Evolutionary conservation across 2,113 vertebrate species (phyloP).

Genomic region (Hylia prasina): DNA sequence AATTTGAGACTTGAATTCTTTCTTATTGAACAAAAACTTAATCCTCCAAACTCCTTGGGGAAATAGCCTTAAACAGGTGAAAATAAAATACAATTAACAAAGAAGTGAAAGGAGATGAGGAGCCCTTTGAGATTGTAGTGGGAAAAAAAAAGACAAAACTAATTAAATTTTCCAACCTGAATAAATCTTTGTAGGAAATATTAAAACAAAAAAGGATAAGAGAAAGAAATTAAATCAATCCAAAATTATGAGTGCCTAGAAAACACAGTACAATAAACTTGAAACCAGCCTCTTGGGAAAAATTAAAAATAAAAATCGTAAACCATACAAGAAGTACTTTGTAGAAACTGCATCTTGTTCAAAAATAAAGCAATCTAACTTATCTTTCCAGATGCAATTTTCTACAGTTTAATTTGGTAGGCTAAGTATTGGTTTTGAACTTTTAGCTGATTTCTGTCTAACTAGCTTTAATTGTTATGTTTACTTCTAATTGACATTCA

Average conservation of each 20-base stretch:
- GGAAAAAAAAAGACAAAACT: neutral
- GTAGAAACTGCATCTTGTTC: neutral
- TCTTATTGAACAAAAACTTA: neutral
- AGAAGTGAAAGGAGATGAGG: neutral
- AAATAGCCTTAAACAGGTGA: neutral
- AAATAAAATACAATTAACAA: neutral
- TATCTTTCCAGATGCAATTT: neutral
- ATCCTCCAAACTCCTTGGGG: neutral
- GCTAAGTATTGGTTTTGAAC: neutral
- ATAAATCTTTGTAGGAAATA: neutral
- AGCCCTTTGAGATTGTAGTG: neutral
- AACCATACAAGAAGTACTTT: neutral
- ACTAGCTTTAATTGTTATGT: conserved; percentile 25
- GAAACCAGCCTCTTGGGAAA: neutral
- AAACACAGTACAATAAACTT: neutral
- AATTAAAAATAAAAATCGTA: conserved; percentile 8
- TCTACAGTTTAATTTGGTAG: neutral
- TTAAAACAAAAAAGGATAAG: neutral
- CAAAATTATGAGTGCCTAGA: neutral
- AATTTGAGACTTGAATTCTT: neutral
- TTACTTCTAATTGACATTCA: neutral
- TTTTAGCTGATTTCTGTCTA: conserved; percentile 15
- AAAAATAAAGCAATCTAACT: conserved; percentile 1
- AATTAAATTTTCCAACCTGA: neutral
- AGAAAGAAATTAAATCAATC: conserved; percentile 7